These are phyloP conservation scores for Dendrophyllia cribrosa DNA, from an alignment of 64 coral and sea anemone genomes.

Conservation along the genomic window DNA sequence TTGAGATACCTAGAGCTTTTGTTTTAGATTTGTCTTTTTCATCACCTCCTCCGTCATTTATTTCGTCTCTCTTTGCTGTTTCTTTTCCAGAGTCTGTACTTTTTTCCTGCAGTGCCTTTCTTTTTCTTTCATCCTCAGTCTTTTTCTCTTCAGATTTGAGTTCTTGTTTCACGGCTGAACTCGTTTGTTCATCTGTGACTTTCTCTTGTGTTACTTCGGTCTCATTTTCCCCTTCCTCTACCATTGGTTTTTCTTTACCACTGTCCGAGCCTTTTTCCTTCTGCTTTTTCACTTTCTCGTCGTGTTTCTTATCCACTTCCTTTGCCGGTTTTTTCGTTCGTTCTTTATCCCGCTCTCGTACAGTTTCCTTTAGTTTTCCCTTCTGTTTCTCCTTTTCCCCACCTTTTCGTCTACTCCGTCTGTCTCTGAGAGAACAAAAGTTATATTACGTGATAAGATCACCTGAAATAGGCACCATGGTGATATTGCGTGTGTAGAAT, in stretches of 20 bases:
- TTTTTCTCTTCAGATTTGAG: slow-evolving; percentile 51
- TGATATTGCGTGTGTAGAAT: neutral
- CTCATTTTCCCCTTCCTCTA: neutral
- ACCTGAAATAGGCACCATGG: neutral
- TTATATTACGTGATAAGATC: neutral
- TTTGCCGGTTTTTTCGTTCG: slow-evolving; percentile 33
- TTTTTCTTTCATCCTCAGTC: slow-evolving; percentile 43
- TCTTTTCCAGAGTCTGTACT: slow-evolving; percentile 8
- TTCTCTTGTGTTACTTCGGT: neutral
- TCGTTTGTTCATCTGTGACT: slow-evolving; percentile 7
- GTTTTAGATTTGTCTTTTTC: slow-evolving; percentile 67
- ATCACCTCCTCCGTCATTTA: slow-evolving; percentile 41
- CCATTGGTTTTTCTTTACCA: neutral
- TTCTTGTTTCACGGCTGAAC: neutral
- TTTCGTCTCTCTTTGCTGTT: slow-evolving; percentile 35
- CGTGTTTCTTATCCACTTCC: neutral
- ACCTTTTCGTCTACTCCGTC: slow-evolving; percentile 62
- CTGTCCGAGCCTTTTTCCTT: slow-evolving; percentile 21
- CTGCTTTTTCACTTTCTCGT: slow-evolving; percentile 38
- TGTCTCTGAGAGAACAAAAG: slow-evolving; percentile 17
- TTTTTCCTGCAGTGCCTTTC: neutral
- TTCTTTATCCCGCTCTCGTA: slow-evolving; percentile 43
- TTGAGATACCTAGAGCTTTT: slow-evolving; percentile 77
- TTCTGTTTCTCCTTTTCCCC: slow-evolving; percentile 72
- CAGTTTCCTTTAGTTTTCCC: slow-evolving; percentile 41